phyloP scores from a whole-genome alignment of 2,113 vertebrate species.

The Triplophysa siluroides region DNA sequence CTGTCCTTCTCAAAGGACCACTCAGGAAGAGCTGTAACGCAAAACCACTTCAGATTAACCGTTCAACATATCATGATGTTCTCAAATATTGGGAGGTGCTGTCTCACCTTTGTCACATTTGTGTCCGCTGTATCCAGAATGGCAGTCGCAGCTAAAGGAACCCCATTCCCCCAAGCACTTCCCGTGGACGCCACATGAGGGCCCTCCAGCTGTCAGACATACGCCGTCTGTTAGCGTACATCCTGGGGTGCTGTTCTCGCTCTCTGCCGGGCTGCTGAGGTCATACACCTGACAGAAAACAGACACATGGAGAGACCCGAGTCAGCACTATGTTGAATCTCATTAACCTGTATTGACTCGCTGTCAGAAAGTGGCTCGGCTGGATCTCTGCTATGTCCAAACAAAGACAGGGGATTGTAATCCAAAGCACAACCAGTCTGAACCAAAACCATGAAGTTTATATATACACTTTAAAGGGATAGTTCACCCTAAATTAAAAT shows the following conservation, averaged over 20 bases:
- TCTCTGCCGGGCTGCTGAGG: slow-evolving; percentile 81
- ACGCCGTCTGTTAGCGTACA: slow-evolving; percentile 78
- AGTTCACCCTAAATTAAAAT: too few species aligned
- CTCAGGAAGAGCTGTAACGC: slow-evolving; percentile 77
- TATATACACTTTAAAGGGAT: too few species aligned
- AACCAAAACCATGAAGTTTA: background rate
- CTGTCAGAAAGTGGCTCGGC: slow-evolving; percentile 36
- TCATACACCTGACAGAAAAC: slow-evolving; percentile 79
- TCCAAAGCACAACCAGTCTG: background rate
- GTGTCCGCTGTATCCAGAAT: slow-evolving; percentile 78
- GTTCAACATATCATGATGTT: too few species aligned
- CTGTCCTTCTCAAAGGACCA: slow-evolving; percentile 84
- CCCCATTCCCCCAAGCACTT: slow-evolving; percentile 82
- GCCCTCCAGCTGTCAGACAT: slow-evolving; percentile 71
- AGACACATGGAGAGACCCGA: slow-evolving; percentile 31
- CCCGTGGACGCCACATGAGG: slow-evolving; percentile 80
- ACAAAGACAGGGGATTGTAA: slow-evolving; percentile 20
- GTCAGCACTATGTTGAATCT: slow-evolving; percentile 37
- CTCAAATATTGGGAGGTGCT: background rate
- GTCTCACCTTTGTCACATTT: slow-evolving; percentile 80
- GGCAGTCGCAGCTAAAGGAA: slow-evolving; percentile 84
- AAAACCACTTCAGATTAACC: background rate
- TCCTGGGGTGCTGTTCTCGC: slow-evolving; percentile 77
- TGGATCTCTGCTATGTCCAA: background rate
- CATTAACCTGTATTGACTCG: slow-evolving; percentile 23